phyloP scores from a whole-genome alignment of 2,797 vertebrate species.

The Leptoclinus maculatus region DNA sequence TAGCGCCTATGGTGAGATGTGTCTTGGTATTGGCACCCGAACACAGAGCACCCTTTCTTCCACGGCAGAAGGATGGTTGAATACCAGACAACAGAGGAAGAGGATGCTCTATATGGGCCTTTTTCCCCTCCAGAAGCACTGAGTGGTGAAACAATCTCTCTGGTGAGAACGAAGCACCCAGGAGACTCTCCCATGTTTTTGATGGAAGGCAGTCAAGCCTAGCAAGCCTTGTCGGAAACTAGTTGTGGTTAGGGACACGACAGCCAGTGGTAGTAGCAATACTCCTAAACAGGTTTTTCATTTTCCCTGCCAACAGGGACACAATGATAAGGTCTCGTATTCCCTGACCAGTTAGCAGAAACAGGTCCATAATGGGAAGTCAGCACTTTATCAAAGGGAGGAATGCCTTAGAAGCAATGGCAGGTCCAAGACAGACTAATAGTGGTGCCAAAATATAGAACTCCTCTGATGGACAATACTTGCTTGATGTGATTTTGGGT shows the following conservation, averaged over 20 bases:
- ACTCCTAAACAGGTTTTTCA: conserved; percentile 26
- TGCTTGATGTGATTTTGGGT: background rate
- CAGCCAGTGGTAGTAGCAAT: background rate
- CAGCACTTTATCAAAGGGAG: conserved; percentile 26
- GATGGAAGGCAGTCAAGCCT: conserved; percentile 48
- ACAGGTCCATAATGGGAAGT: conserved; percentile 6
- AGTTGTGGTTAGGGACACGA: conserved; percentile 16
- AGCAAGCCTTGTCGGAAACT: conserved; percentile 40
- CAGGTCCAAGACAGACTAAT: background rate
- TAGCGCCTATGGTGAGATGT: background rate
- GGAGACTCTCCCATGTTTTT: conserved; percentile 41
- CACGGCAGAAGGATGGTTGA: background rate
- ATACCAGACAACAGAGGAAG: conserved; percentile 2
- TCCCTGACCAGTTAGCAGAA: conserved; percentile 42
- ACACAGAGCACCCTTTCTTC: background rate
- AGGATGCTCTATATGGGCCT: conserved; percentile 1
- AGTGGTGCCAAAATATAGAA: background rate
- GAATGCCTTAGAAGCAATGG: background rate
- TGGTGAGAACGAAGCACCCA: conserved; percentile 24
- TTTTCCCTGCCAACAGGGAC: conserved; percentile 21
- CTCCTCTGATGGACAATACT: background rate
- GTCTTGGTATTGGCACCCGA: background rate
- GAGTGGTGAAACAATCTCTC: conserved; percentile 40
- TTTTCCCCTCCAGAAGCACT: conserved; percentile 23
- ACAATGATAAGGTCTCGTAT: conserved; percentile 15